These are phyloP conservation scores for Sminthopsis crassicaudata DNA, from an alignment of 2,113 vertebrate genomes.

Conservation along the genomic window DNA sequence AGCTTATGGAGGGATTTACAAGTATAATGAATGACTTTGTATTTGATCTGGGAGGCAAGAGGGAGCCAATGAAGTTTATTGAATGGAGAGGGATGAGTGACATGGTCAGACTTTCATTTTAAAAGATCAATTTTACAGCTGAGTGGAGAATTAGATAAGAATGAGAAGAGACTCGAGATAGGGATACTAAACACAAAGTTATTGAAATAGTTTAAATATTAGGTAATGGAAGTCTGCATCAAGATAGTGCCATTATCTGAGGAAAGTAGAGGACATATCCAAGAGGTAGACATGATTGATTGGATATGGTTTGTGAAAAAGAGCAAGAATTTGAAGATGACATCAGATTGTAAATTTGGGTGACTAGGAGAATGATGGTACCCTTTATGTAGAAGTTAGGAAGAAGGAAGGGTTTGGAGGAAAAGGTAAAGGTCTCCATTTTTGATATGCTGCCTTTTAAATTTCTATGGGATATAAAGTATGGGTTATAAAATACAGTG, in stretches of 20 bases:
- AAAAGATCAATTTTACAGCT: too few relatives aligned
- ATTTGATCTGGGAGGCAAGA: background rate
- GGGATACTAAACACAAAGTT: background rate
- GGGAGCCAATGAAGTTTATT: background rate
- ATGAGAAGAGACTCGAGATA: background rate
- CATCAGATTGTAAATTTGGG: too few relatives aligned
- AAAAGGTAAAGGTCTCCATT: too few relatives aligned
- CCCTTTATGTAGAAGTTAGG: too few relatives aligned
- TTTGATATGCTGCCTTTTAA: background rate
- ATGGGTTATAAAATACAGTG: background rate
- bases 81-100: background rate
- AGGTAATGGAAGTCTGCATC: background rate
- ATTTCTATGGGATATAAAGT: background rate
- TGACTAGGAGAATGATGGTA: too few relatives aligned
- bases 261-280: background rate
- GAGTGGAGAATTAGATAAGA: background rate
- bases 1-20: background rate
- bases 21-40: background rate
- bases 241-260: background rate
- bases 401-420: too few relatives aligned
- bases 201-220: background rate
- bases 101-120: background rate
- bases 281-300: background rate
- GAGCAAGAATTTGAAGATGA: too few relatives aligned
- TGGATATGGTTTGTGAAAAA: background rate